Evolutionary conservation across 2,113 vertebrate genomes (phyloP), one percentile per base, ranked within the genome.

Genomic region (Bostrychus sinensis): DNA sequence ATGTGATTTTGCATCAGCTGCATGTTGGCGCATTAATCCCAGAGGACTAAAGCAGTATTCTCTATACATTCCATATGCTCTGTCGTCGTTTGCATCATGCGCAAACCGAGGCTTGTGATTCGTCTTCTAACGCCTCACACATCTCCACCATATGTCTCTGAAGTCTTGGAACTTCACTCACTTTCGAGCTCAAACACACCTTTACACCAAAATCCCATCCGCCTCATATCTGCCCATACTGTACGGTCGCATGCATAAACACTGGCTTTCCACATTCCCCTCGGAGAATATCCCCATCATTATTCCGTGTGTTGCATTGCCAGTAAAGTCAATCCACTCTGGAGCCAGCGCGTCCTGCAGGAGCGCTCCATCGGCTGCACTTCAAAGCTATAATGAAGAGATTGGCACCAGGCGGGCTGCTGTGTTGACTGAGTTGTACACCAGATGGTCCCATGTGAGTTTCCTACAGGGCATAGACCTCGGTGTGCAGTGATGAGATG

Each of bases 221-320:
- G 42, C 14, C 30, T 45, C 48, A 56, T 13, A 26, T 28, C n/a
- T 32, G 55, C 51, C 25, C 34, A 50, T 3, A 14, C 43, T 23
- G 7, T 11, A 13, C 11, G 26, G 14, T 51, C 5, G 46, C 22
- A 28, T 20, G 22, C 22, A 37, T 30, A 65, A 54, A 43, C 25
- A 53, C 30, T 7, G 20, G 14, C 37, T 38, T 62, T 12, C 28
- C 37, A 22, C 34, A 60, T 63, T 46, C 28, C 22, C 72, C 74
- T 81, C 72, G 53, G 57, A 78, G 78, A 68, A 82, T 75, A 71
- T 72, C 54, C 16, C 54, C 72, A 81, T 74, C 81, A 71, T 78
- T 69, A 88, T 84, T 88, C 79, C 54, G 62, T 82, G 78, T 87
- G 80, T 86, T 70, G 79, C 83, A 75, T 77, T 77, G 80, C 78